Percentiles rank a stretch among this genome's conserved stretches.
Conservation (phyloP, 2,888 invertebrate genomes). For the Stramonita haemastoma region DNA sequence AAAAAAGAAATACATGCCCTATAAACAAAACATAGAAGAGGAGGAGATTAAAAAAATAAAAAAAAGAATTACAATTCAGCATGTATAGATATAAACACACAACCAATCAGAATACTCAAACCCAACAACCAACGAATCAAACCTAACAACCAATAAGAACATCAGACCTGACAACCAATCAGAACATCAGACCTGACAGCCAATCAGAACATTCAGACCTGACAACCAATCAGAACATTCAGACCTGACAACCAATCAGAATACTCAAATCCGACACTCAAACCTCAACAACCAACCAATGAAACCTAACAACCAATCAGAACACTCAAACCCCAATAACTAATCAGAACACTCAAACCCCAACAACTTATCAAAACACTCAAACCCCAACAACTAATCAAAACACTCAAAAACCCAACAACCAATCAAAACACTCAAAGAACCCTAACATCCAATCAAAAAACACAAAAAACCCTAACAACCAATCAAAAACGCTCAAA, state of each 20-base stretch:
- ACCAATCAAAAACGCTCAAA: background rate
- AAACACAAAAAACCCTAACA: background rate
- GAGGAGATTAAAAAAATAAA: too few relatives aligned
- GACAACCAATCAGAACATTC: background rate
- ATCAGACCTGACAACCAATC: background rate
- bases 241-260: background rate
- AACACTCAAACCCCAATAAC: background rate
- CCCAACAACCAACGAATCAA: background rate
- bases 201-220: background rate
- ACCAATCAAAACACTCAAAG: too few relatives aligned
- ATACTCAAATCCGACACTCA: background rate
- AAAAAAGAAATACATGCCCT: too few relatives aligned
- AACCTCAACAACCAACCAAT: background rate
- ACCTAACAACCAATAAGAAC: background rate
- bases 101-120: background rate
- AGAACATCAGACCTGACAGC: background rate
- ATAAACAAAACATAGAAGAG: too few relatives aligned
- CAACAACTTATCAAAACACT: background rate
- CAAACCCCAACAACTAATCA: background rate
- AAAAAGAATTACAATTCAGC: too few relatives aligned
- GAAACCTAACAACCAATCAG: background rate
- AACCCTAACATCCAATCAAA: background rate
- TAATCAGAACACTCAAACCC: background rate
- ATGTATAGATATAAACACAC: background rate
- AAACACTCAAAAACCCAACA: too few relatives aligned